Evolutionary conservation across 2,113 vertebrate genomes (phyloP).

Genomic region (Tapirus terrestris): DNA sequence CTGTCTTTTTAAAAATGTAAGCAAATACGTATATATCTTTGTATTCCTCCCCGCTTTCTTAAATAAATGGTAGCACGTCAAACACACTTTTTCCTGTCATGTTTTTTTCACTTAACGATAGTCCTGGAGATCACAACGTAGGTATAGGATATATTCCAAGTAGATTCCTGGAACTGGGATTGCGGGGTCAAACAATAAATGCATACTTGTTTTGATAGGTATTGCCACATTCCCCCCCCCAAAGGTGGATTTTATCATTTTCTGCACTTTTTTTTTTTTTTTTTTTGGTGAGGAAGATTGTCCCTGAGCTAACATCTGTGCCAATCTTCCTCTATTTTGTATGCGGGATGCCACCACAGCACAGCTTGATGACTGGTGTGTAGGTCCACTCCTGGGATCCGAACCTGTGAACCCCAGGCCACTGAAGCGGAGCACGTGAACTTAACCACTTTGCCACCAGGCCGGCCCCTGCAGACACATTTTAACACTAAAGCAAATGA

Average conservation of each 20-base stretch:
- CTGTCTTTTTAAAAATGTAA: conserved; percentile 18
- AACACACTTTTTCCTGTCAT: background rate
- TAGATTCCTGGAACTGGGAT: background rate
- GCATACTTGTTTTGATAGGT: background rate
- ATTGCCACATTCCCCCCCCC: background rate
- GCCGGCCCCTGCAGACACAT: background rate
- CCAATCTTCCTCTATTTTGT: too few relatives aligned
- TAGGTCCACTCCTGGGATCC: too few relatives aligned
- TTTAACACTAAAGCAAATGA: background rate
- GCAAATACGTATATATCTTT: background rate
- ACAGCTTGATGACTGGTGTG: too few relatives aligned
- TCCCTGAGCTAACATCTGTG: too few relatives aligned
- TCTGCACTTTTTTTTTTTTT: background rate
- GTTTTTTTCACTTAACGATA: background rate
- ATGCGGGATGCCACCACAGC: too few relatives aligned
- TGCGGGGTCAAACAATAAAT: background rate
- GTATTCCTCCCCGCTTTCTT: background rate
- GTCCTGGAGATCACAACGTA: background rate
- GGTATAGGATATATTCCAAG: background rate
- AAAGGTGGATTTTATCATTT: background rate
- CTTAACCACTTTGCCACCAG: too few relatives aligned
- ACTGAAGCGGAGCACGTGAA: too few relatives aligned
- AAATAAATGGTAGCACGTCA: background rate
- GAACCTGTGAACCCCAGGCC: too few relatives aligned
- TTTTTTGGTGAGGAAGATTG: too few relatives aligned